These are phyloP conservation scores for Eugnorisma glareosa DNA, from an alignment of 2,888 invertebrate species.

Conservation along the genomic window DNA sequence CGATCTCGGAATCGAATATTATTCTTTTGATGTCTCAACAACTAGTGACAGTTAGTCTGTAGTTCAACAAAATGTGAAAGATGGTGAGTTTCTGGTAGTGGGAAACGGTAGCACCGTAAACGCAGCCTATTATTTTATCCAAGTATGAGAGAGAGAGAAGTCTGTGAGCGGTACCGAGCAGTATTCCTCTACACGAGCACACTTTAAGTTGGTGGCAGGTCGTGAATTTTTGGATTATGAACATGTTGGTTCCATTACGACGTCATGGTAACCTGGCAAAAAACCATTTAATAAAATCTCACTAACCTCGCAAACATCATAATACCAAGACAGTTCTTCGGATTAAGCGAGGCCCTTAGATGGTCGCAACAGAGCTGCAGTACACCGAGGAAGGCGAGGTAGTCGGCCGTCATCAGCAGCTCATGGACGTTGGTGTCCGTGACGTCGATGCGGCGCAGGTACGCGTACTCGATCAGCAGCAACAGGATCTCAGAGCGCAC, in stretches of 20 bases:
- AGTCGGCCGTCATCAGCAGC: slow-evolving; percentile 96
- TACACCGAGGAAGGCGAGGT: slow-evolving; percentile 95
- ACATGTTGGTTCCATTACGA: background rate
- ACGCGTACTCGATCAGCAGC: slow-evolving; percentile 95
- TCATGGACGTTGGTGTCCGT: slow-evolving; percentile 95
- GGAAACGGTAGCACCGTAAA: background rate
- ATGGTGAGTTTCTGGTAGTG: background rate
- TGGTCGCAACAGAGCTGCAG: slow-evolving; percentile 95
- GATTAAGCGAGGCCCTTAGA: slow-evolving; percentile 92
- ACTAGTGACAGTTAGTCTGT: background rate
- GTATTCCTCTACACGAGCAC: too few relatives aligned
- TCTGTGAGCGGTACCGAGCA: background rate
- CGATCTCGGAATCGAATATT: background rate
- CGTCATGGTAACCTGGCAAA: slow-evolving; percentile 7
- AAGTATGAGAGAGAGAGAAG: background rate
- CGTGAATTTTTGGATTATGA: background rate
- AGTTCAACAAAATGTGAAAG: background rate
- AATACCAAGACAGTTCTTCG: slow-evolving; percentile 96
- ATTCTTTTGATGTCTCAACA: background rate
- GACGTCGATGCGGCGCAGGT: slow-evolving; percentile 94
- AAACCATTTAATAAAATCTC: slow-evolving; percentile 12
- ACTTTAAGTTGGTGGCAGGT: background rate
- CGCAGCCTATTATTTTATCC: background rate
- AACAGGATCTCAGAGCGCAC: slow-evolving; percentile 94
- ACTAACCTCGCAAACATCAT: slow-evolving; percentile 94